Conservation (phyloP, 1,140 invertebrate genomes). For the Macrobrachium nipponense region DNA sequence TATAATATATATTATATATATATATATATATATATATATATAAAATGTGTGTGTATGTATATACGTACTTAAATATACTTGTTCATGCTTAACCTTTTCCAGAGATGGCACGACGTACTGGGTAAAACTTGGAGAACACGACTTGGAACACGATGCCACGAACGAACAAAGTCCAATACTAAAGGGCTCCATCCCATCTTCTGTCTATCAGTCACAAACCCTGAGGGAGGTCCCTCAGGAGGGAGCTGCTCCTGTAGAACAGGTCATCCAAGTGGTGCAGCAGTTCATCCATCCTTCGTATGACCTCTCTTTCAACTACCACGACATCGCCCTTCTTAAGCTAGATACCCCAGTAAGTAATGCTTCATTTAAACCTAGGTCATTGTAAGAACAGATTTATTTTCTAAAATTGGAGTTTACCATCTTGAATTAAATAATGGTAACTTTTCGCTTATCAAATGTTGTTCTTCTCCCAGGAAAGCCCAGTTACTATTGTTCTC, state of each 20-base stretch:
- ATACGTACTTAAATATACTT: conserved; percentile 2
- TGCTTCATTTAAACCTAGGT: no score
- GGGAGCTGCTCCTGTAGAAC: conserved; percentile 18
- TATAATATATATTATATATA: conserved; percentile 3
- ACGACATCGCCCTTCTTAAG: conserved; percentile 52
- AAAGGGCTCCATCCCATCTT: conserved; percentile 6
- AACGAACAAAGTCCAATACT: background rate
- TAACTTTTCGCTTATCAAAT: no score
- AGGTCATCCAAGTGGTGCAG: conserved; percentile 10
- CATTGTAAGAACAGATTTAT: no score
- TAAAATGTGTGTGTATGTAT: conserved; percentile 16
- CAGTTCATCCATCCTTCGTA: conserved; percentile 44
- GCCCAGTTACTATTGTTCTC: no score
- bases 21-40: conserved; percentile 33
- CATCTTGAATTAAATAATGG: no score
- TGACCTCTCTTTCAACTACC: conserved; percentile 19
- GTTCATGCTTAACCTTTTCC: background rate
- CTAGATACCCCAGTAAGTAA: conserved; percentile 34
- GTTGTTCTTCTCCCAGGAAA: no score
- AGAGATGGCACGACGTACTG: conserved; percentile 8
- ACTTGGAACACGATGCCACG: background rate
- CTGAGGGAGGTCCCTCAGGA: no score
- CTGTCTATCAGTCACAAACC: background rate
- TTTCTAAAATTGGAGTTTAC: no score
- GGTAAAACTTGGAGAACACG: conserved; percentile 40